Evolutionary conservation across 2,113 vertebrate genomes (phyloP), one percentile per base, ranked within the genome.

Genomic region (Oplegnathus fasciatus): DNA sequence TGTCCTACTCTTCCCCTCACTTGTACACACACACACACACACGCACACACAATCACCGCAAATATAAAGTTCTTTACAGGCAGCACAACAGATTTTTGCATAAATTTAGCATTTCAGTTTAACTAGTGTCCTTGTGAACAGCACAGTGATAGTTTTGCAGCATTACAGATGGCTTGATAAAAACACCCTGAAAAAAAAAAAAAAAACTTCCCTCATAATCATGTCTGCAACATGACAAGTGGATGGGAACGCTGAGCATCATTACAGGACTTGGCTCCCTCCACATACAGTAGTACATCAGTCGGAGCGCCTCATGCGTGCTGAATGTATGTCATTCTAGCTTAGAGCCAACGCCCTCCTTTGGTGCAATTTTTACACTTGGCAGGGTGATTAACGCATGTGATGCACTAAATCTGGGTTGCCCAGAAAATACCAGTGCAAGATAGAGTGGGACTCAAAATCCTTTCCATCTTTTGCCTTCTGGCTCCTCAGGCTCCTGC

Each of bases 151-250:
- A 84, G 80, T 88, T 88, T 88, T 90, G 52, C 84, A 89, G 80
- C 48, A 34, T 80, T 92, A 80, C 91, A 94, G 90, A 94, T 93
- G 92, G 91, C 80, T 84, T 85, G 87, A 92, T 90, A 89, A 44
- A 82, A 82, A 80, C 30, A 37, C 74, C 48, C 18, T 2, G 4
- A 30, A 48, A 64, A 69, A 64, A 80, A 24, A n/a, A n/a, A n/a
- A 37, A 37, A 37, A 37, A 37, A 37, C 34, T 37, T 37, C 50
- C 22, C 54, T 83, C 83, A 76, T 85, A 80, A 84, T 87, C 82
- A 90, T 42, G 75, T 84, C 70, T 80, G 66, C 66, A 85, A 77
- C 76, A 75, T 86, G 83, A 90, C 70, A 83, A 89, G 75, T 82
- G 44, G 64, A 80, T n/a, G 75, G 57, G 70, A 86, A 86, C 52